These are phyloP conservation scores for Drosophila mojavensis DNA, from an alignment of 1,140 invertebrate genomes.

Conservation along the genomic window DNA sequence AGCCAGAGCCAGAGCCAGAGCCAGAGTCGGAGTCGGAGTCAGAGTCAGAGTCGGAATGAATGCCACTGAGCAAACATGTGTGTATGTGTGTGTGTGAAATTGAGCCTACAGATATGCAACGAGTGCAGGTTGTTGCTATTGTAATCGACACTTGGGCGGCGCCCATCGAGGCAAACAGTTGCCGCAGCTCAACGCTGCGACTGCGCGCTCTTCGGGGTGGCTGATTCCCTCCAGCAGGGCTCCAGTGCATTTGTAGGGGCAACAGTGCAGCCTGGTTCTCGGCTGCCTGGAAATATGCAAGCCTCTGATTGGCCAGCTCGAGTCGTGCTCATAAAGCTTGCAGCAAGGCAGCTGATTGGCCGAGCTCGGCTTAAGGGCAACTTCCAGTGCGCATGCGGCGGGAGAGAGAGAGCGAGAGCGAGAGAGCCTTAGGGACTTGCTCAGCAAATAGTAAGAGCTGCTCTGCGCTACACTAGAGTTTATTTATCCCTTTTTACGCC, in stretches of 20 bases:
- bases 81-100: slow-evolving; percentile 53
- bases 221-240: background rate
- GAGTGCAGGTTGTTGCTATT: slow-evolving; percentile 57
- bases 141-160: slow-evolving; percentile 81
- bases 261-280: slow-evolving; percentile 30
- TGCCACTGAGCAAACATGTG: slow-evolving; percentile 63
- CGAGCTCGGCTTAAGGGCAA: slow-evolving; percentile 57
- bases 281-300: slow-evolving; percentile 73
- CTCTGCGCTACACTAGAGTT: slow-evolving; percentile 37
- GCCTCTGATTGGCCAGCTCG: slow-evolving; percentile 48
- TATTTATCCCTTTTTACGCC: slow-evolving; percentile 38
- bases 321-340: slow-evolving; percentile 58
- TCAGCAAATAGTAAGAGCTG: slow-evolving; percentile 77
- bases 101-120: slow-evolving; percentile 76
- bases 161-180: slow-evolving; percentile 64
- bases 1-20: slow-evolving; percentile 11
- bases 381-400: slow-evolving; percentile 62
- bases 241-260: slow-evolving; percentile 54
- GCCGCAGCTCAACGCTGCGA: slow-evolving; percentile 38
- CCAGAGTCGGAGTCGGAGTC: slow-evolving; percentile 15
- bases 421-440: slow-evolving; percentile 37
- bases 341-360: slow-evolving; percentile 58
- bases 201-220: slow-evolving; percentile 55
- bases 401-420: slow-evolving; percentile 46
- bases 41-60: slow-evolving; percentile 27